Conservation (phyloP, 2,888 invertebrate species). For the Enchytraeus crypticus region DNA sequence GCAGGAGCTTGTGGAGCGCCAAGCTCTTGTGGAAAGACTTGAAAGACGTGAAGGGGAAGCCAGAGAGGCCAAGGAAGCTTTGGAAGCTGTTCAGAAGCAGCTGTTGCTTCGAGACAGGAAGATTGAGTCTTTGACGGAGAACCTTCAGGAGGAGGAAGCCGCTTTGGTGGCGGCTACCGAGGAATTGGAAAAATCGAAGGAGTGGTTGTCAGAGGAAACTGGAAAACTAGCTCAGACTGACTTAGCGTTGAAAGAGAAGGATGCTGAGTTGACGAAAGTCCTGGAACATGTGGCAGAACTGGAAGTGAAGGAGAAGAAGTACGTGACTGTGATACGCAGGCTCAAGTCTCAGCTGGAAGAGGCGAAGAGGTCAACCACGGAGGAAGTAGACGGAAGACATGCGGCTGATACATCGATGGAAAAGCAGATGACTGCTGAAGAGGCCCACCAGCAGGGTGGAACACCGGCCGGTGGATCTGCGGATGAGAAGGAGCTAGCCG, state of each 20-base stretch:
- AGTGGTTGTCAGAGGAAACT: not conserved
- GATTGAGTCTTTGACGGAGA: slow-evolving; percentile 10
- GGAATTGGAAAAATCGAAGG: slow-evolving; percentile 5
- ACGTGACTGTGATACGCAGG: slow-evolving; percentile 15
- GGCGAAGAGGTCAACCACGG: not conserved
- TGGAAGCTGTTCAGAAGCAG: slow-evolving; percentile 4
- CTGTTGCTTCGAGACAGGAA: slow-evolving; percentile 5
- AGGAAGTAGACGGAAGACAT: not conserved
- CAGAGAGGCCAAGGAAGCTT: no score
- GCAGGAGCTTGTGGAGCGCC: not conserved
- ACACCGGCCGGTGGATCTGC: no score
- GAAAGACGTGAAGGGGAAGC: not conserved
- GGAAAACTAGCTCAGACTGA: not conserved
- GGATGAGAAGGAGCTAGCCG: no score
- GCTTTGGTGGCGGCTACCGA: slow-evolving; percentile 1
- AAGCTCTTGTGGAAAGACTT: not conserved
- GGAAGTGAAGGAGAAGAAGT: slow-evolving; percentile 15
- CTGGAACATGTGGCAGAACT: slow-evolving; percentile 9
- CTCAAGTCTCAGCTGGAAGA: slow-evolving; percentile 8
- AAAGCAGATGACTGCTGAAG: not conserved
- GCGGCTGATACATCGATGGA: not conserved
- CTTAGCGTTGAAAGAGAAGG: not conserved
- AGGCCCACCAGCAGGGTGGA: not conserved
- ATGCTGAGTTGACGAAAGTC: slow-evolving; percentile 7
- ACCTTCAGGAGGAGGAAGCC: slow-evolving; percentile 11